These are phyloP conservation scores for Eupithecia insigniata DNA, from an alignment of 2,888 invertebrate genomes.

Conservation along the genomic window DNA sequence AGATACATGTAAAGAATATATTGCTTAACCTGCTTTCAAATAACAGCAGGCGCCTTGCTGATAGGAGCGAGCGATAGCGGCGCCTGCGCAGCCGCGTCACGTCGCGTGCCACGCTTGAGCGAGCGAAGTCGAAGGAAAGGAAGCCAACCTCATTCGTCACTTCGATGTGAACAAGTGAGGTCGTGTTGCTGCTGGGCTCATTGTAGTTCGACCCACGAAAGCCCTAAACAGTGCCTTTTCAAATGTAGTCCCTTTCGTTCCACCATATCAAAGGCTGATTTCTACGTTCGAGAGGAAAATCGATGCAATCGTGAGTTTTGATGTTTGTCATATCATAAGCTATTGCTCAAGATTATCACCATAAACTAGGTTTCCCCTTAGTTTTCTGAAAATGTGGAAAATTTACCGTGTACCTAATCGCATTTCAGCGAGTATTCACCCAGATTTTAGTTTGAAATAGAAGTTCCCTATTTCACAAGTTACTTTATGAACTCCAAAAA, in stretches of 20 bases:
- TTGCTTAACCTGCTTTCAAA: conserved; percentile 5
- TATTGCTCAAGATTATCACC: conserved; percentile 58
- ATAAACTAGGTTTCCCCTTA: conserved; percentile 18
- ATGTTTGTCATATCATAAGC: conserved; percentile 33
- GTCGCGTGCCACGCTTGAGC: conserved; percentile 23
- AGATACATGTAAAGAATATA: not conserved
- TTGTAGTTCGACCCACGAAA: conserved; percentile 81
- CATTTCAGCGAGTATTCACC: conserved; percentile 28
- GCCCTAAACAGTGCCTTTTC: conserved; percentile 79
- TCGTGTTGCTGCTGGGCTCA: conserved; percentile 79
- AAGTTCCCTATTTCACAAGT: not conserved
- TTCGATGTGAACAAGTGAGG: conserved; percentile 77
- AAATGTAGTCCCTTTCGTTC: conserved; percentile 82
- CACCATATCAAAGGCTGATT: conserved; percentile 67
- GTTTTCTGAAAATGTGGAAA: conserved; percentile 38
- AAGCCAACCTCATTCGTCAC: conserved; percentile 61
- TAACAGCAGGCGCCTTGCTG: conserved; percentile 5
- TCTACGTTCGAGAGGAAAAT: conserved; percentile 77
- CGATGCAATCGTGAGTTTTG: conserved; percentile 79
- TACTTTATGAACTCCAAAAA: not conserved
- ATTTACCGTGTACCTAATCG: conserved; percentile 29
- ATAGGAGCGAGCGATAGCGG: conserved; percentile 9
- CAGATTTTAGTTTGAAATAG: not conserved
- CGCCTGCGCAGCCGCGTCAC: conserved; percentile 26
- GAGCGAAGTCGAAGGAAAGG: conserved; percentile 14